These are phyloP conservation scores for Nomada goodeniana DNA, from an alignment of 2,888 invertebrate species.

Conservation along the genomic window DNA sequence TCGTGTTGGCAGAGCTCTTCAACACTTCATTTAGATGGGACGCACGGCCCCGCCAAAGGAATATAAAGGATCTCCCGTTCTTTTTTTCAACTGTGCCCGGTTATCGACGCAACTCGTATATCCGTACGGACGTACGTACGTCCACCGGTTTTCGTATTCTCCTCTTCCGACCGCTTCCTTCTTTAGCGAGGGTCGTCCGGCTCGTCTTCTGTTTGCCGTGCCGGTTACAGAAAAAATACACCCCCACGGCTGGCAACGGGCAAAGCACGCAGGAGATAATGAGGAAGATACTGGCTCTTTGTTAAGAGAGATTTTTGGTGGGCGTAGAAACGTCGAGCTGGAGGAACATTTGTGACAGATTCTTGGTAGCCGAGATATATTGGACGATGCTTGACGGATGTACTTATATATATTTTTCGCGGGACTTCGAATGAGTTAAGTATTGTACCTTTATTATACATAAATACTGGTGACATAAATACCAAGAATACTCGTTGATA, in stretches of 20 bases:
- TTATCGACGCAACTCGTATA: constrained; percentile 39
- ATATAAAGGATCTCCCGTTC: constrained; percentile 66
- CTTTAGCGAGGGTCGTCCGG: background rate
- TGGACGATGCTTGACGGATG: too few relatives aligned
- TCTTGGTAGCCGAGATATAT: too few relatives aligned
- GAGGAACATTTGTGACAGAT: too few relatives aligned
- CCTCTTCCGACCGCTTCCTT: constrained; percentile 11
- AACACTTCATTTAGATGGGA: constrained; percentile 82
- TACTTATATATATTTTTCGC: too few relatives aligned
- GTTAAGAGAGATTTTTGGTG: too few relatives aligned
- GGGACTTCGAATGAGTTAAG: too few relatives aligned
- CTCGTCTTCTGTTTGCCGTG: background rate
- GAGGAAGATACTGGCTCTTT: too few relatives aligned
- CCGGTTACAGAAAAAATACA: background rate
- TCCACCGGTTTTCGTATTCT: constrained; percentile 22
- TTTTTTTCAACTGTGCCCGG: background rate
- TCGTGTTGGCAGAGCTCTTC: constrained; percentile 83
- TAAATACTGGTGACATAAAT: too few relatives aligned
- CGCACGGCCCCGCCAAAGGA: constrained; percentile 68
- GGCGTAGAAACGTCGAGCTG: too few relatives aligned
- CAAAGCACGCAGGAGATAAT: too few relatives aligned
- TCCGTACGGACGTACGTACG: background rate
- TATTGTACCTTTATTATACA: too few relatives aligned
- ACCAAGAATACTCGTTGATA: too few relatives aligned
- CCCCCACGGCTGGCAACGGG: background rate